A percentile compares a stretch with the other conserved stretches of the same genome.
Evolutionary conservation across 2,888 invertebrate species (phyloP).

Genomic region (Mesorhabditis spiculigera): DNA sequence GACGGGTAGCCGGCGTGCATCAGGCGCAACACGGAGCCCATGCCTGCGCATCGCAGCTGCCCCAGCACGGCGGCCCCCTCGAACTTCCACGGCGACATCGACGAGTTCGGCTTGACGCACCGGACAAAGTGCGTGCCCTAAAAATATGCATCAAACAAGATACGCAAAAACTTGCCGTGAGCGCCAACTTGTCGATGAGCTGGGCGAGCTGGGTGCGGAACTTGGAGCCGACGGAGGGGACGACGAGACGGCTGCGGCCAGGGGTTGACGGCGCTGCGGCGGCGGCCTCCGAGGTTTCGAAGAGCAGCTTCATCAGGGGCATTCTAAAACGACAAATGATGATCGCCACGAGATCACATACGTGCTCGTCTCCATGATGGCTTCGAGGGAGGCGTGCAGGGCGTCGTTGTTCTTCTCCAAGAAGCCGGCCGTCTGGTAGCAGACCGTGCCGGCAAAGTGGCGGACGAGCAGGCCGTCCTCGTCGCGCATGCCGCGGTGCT

Average conservation of each 20-base stretch:
- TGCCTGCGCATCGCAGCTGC: conserved; percentile 93
- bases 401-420: conserved; percentile 99
- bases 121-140: conserved; percentile 95
- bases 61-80: conserved; percentile 71
- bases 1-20: conserved; percentile 96
- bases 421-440: conserved; percentile 90
- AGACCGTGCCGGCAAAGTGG: conserved; percentile 96
- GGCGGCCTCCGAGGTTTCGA: not conserved
- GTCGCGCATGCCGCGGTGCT: conserved; percentile 85
- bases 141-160: conserved; percentile 9
- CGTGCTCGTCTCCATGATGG: conserved; percentile 71
- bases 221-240: conserved; percentile 92
- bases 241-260: conserved; percentile 63
- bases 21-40: conserved; percentile 86
- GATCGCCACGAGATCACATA: conserved; percentile 10
- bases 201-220: conserved; percentile 84
- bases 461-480: conserved; percentile 92
- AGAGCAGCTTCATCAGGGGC: not conserved
- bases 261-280: not conserved
- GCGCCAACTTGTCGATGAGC: conserved; percentile 86
- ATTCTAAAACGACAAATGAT: not conserved
- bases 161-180: conserved; percentile 66
- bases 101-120: conserved; percentile 94
- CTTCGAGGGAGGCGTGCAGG: conserved; percentile 87
- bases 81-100: conserved; percentile 68